Conservation (phyloP, 1,140 invertebrate species). For the Trichonephila clavata region DNA sequence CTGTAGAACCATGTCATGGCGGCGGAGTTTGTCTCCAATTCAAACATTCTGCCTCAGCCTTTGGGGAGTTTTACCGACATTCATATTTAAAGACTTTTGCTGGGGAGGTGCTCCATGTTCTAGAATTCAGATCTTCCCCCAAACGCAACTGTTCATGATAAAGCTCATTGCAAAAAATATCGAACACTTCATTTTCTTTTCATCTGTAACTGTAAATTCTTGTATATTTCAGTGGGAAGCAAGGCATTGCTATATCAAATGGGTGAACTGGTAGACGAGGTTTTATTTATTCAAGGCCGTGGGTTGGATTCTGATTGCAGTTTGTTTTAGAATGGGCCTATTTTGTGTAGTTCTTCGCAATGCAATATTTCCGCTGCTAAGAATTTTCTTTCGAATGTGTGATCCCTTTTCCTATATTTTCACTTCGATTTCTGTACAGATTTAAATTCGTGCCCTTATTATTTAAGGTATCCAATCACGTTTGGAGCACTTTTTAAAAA, state of each 20-base stretch:
- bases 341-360: not conserved
- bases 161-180: not conserved
- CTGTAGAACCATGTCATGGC: slow-evolving; percentile 12
- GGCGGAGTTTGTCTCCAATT: slow-evolving; percentile 26
- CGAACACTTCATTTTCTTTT: slow-evolving; percentile 67
- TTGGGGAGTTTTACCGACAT: not conserved
- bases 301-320: not conserved
- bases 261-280: not conserved
- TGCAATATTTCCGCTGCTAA: not conserved
- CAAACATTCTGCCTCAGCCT: slow-evolving; percentile 8
- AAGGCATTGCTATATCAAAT: not conserved
- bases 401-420: no score
- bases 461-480: no score
- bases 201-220: slow-evolving; percentile 26
- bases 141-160: not conserved
- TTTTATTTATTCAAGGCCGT: slow-evolving; percentile 51
- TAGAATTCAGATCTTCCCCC: not conserved
- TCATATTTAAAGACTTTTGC: slow-evolving; percentile 58
- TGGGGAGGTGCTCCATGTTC: not conserved
- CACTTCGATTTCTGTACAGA: no score
- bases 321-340: not conserved
- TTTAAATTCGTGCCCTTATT: no score
- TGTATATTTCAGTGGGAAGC: not conserved
- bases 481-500: no score
- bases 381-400: not conserved